Evolutionary conservation across 2,888 invertebrate genomes (phyloP).

Genomic region (Vanessa cardui): DNA sequence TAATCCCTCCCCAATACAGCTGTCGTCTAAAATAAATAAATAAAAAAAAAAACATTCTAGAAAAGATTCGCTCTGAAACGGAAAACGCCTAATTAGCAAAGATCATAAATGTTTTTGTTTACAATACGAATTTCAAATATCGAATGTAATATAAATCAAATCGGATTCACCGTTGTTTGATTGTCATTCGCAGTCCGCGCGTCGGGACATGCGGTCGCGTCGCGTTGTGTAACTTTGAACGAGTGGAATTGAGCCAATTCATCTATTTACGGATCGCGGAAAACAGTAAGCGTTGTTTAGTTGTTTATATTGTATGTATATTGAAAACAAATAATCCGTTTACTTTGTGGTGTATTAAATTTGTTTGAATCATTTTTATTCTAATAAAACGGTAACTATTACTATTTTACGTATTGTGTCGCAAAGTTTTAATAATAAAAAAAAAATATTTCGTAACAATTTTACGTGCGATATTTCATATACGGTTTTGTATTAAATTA

Average conservation of each 20-base stretch:
- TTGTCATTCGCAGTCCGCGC: slow-evolving; percentile 16
- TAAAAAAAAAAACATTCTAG: no score
- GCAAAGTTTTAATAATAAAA: neutral
- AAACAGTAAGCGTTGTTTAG: slow-evolving; percentile 24
- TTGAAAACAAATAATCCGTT: slow-evolving; percentile 8
- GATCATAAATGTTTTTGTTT: neutral
- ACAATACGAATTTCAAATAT: slow-evolving; percentile 8
- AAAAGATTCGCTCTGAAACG: no score
- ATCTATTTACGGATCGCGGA: slow-evolving; percentile 34
- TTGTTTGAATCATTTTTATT: neutral
- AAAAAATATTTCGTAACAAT: no score
- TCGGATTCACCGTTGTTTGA: neutral
- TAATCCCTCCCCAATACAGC: no score
- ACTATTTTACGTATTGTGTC: neutral
- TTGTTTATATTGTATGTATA: slow-evolving; percentile 16
- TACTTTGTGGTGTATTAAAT: neutral
- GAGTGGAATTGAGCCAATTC: slow-evolving; percentile 26
- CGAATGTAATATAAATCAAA: slow-evolving; percentile 17
- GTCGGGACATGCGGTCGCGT: slow-evolving; percentile 8
- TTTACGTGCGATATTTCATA: no score
- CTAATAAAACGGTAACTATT: neutral
- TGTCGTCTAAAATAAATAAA: no score
- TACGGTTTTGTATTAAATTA: no score
- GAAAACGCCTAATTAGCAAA: neutral
- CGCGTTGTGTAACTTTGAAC: neutral